phyloP scores from a whole-genome alignment of 2,113 vertebrate species.

The Todiramphus chloris region DNA sequence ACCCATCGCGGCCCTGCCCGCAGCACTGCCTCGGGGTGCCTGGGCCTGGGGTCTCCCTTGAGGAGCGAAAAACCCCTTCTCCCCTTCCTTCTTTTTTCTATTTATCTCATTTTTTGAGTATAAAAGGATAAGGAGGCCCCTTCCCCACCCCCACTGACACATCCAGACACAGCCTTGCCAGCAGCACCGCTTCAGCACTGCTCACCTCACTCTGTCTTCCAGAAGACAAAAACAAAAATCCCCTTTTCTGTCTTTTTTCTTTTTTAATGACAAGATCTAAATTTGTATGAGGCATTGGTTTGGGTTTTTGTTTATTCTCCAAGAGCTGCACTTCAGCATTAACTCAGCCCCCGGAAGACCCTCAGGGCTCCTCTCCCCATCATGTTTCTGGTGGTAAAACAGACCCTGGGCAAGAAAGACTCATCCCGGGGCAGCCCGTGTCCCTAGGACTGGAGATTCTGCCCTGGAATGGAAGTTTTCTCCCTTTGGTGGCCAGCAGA shows the following conservation, averaged over 20 bases:
- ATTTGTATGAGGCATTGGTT: background rate
- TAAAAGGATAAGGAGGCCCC: background rate
- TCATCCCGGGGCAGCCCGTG: background rate
- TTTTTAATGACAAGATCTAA: background rate
- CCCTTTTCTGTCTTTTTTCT: too few relatives aligned
- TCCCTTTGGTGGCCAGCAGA: background rate
- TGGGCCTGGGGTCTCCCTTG: background rate
- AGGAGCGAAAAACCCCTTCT: accelerated
- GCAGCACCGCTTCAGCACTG: background rate
- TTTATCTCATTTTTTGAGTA: background rate
- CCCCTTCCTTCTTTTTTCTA: too few relatives aligned
- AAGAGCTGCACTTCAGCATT: background rate
- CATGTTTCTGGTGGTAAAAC: background rate
- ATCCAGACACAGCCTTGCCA: background rate
- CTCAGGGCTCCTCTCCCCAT: background rate
- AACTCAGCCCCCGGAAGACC: background rate
- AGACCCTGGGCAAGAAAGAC: background rate
- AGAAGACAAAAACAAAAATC: background rate
- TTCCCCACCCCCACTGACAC: background rate
- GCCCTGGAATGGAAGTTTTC: background rate
- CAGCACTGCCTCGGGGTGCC: background rate
- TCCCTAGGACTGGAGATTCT: background rate
- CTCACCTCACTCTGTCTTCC: background rate
- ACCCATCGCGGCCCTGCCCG: background rate
- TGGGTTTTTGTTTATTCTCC: background rate